Evolutionary conservation across 2,888 invertebrate species (phyloP).

Genomic region (Mesorhabditis spiculigera): DNA sequence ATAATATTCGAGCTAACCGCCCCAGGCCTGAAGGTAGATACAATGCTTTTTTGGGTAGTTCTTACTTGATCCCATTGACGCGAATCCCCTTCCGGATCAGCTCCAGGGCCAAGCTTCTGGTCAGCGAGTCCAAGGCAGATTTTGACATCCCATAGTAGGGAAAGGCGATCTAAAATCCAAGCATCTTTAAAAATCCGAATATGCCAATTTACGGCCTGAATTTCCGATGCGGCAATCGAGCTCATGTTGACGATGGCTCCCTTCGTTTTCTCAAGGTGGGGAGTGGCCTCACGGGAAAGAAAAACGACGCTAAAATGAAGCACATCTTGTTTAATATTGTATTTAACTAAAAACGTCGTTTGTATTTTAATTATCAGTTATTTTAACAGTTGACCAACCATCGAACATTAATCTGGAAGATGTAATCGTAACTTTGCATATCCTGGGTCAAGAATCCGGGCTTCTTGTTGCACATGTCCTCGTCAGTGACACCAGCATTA

Average conservation of each 20-base stretch:
- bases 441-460: background rate
- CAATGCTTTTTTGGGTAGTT: background rate
- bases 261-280: background rate
- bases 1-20: background rate
- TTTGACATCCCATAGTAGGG: background rate
- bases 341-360: too few species aligned
- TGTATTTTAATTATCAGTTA: background rate
- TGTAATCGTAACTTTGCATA: background rate
- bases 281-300: background rate
- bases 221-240: background rate
- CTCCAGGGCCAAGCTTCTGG: background rate
- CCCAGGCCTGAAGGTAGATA: background rate
- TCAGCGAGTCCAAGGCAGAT: background rate
- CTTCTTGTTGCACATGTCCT: background rate
- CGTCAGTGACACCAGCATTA: background rate
- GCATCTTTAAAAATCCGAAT: background rate
- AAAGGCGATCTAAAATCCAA: background rate
- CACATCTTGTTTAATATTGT: too few species aligned
- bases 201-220: background rate
- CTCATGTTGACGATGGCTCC: background rate
- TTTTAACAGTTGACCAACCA: background rate
- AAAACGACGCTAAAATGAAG: background rate
- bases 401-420: background rate
- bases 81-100: conserved; percentile 1
- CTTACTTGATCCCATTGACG: conserved; percentile 6